Conservation (phyloP, 2,888 invertebrate genomes). For the Apamea sordens region DNA sequence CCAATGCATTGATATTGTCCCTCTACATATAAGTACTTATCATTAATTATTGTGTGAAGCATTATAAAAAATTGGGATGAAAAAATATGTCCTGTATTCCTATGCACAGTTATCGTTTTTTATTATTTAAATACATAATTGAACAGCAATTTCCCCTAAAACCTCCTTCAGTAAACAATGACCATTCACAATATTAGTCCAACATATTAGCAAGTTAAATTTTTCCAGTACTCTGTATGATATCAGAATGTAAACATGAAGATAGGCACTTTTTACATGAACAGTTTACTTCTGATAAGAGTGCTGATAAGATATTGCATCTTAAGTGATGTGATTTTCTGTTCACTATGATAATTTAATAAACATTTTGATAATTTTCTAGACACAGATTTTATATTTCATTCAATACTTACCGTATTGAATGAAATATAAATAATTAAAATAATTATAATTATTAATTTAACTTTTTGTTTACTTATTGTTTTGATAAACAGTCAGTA, state of each 20-base stretch:
- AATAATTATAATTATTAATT: background rate
- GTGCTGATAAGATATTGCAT: slow-evolving; percentile 43
- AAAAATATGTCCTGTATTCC: background rate
- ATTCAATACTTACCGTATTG: background rate
- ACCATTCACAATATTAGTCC: slow-evolving; percentile 19
- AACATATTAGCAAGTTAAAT: slow-evolving; percentile 34
- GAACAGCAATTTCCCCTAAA: background rate
- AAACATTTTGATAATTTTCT: background rate
- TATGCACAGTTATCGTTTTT: background rate
- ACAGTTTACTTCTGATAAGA: slow-evolving; percentile 52
- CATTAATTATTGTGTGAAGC: background rate
- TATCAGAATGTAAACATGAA: slow-evolving; percentile 59
- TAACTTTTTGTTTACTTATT: background rate
- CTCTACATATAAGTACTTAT: background rate
- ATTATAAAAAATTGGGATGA: background rate
- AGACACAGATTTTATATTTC: background rate
- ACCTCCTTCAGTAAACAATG: slow-evolving; percentile 17
- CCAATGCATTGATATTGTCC: background rate
- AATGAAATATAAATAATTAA: slow-evolving; percentile 1
- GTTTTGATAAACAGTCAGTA: background rate
- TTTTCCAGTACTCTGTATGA: slow-evolving; percentile 40
- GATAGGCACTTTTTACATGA: slow-evolving; percentile 38
- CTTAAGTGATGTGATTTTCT: slow-evolving; percentile 41
- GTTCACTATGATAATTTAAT: slow-evolving; percentile 16
- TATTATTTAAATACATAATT: background rate